phyloP scores from a whole-genome alignment of 2,113 vertebrate genomes.

The Brienomyrus longianalis region DNA sequence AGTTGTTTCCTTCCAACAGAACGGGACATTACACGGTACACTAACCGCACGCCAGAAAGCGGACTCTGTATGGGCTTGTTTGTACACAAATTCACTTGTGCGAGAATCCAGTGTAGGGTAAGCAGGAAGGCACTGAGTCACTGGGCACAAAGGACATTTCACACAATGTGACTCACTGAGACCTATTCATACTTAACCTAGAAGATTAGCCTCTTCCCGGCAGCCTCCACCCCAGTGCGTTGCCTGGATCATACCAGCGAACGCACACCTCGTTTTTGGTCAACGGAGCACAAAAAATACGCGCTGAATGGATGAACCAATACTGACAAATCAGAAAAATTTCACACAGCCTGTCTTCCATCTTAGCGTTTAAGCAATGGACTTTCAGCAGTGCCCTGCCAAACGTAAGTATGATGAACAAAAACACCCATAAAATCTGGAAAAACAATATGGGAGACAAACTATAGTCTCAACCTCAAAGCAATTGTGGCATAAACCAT shows the following conservation, averaged over 20 bases:
- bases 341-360: background rate
- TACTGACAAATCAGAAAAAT: background rate
- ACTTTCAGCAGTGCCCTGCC: background rate
- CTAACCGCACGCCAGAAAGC: background rate
- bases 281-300: background rate
- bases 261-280: background rate
- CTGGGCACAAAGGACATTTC: slow-evolving; percentile 20
- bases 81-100: slow-evolving; percentile 30
- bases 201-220: slow-evolving; percentile 39
- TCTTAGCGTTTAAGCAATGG: background rate
- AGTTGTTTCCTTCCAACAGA: background rate
- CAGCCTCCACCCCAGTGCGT: background rate
- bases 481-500: background rate
- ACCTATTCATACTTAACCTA: slow-evolving; percentile 30
- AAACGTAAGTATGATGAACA: background rate
- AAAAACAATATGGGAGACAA: background rate
- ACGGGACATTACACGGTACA: background rate
- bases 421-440: background rate
- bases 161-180: slow-evolving; percentile 31
- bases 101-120: slow-evolving; percentile 19
- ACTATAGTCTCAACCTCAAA: background rate
- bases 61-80: slow-evolving; percentile 17
- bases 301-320: background rate
- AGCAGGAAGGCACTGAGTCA: slow-evolving; percentile 26
- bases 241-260: slow-evolving; percentile 27